A percentile compares a stretch with the other conserved stretches of the same genome.
Conservation (phyloP, 2,113 vertebrate species). For the Nycticryphes semicollaris region DNA sequence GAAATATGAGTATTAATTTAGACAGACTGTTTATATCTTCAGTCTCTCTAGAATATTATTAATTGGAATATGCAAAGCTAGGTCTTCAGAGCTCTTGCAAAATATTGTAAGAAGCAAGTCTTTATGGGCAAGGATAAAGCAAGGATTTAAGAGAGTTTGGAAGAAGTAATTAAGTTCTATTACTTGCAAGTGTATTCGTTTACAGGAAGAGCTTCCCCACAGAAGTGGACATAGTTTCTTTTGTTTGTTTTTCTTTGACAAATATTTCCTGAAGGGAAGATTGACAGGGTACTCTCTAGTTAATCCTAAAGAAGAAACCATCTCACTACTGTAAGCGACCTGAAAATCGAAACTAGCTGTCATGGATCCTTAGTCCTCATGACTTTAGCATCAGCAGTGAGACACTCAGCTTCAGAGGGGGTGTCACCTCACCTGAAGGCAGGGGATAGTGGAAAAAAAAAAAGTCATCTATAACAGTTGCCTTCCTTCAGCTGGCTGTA, state of each 20-base stretch:
- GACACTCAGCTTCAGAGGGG: neutral
- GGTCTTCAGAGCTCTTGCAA: constrained; percentile 2
- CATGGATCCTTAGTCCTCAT: neutral
- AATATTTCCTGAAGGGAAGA: neutral
- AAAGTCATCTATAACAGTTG: neutral
- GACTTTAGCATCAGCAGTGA: neutral
- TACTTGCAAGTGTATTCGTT: neutral
- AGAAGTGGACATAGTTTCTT: neutral
- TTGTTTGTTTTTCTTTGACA: neutral
- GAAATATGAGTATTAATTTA: constrained; percentile 54
- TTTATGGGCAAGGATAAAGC: neutral
- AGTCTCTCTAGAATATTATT: constrained; percentile 34
- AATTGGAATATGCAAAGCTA: constrained; percentile 45
- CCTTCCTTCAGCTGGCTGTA: neutral
- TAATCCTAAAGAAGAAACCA: neutral
- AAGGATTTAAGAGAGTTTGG: neutral
- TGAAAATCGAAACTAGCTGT: neutral
- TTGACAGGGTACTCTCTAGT: neutral
- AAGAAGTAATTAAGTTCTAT: constrained; percentile 10
- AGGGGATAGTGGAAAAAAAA: neutral
- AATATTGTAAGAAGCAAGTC: neutral
- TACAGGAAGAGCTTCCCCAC: neutral
- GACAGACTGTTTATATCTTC: constrained; percentile 32
- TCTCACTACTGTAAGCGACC: neutral
- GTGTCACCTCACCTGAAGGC: neutral